Base-by-base conservation (phyloP, 1,140 invertebrate species). In the Sipha flava region DNA sequence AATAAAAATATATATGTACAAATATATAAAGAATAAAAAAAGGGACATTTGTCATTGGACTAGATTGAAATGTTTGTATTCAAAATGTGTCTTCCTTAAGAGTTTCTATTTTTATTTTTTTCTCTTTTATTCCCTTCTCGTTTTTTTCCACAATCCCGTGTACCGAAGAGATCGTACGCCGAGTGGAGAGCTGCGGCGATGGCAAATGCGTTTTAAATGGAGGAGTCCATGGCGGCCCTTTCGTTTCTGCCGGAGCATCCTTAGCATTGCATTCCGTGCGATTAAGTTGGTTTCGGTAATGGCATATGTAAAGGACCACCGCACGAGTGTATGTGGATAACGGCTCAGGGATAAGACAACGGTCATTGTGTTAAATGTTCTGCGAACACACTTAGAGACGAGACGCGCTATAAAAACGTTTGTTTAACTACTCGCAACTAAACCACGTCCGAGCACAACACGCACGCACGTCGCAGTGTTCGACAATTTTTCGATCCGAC, bases 41-140 rank as follows among this genome's bases (percentile, higher is more conserved):
- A 43, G 23, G 52, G 7, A 59, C 73, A 77, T 77, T 77, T 59
- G 73, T 77, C 73, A 57, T 59, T 52, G 52, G 49, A 77, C 49
- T 57, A 40, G 73, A 77, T 77, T 77, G 73, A 77, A 57, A 77
- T 77, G 73, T 77, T 77, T 57, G 73, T 77, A 77, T 77, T 77
- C 73, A 57, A 77, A 77, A 77, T 57, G 73, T 57, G 73, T 70
- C 23, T 23, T 18, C 34, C 23, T 37, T 31, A 40, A 43, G 21
- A 77, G 66, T 77, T 59, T 57, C 54, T 37, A 5, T 43, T 43
- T 23, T 66, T 21, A 3, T 59, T 9, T 57, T 57, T 57, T 26
- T 57, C 37, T 10, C 37, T 6, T 29, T 29, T 57, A 2, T 57
- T 29, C 10, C 14, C 3, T 57, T 14, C 7, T 14, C n/a, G n/a